phyloP scores from a whole-genome alignment of 64 coral and sea anemone species.

The Trachythela sp. region DNA sequence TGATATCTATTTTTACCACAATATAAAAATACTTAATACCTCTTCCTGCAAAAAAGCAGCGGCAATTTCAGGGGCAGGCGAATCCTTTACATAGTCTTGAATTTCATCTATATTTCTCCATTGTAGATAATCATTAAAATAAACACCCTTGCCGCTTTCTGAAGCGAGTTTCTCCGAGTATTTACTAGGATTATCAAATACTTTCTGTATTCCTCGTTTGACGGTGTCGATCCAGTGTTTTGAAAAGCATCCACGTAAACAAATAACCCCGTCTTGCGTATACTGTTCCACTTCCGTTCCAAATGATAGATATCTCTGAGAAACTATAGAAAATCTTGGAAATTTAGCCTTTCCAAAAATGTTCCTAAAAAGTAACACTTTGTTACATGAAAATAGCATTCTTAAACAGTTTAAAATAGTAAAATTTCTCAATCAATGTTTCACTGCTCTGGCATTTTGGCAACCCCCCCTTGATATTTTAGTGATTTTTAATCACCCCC shows the following conservation, averaged over 20 bases:
- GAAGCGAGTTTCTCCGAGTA: not conserved
- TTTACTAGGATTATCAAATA: not conserved
- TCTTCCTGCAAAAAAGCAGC: not conserved
- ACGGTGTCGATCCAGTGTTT: not conserved
- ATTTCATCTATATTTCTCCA: not conserved
- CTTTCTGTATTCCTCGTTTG: not conserved
- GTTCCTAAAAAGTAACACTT: not conserved
- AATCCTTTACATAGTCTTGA: not conserved
- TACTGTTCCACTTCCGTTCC: not conserved
- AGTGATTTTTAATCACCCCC: too few relatives aligned
- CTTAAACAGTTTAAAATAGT: not conserved
- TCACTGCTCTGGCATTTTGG: too few relatives aligned
- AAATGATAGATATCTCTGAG: not conserved
- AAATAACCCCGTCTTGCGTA: not conserved
- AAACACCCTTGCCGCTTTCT: not conserved
- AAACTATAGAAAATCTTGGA: not conserved
- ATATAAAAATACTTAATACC: too few relatives aligned
- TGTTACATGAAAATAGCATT: not conserved
- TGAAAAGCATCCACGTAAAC: not conserved
- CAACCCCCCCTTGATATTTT: too few relatives aligned
- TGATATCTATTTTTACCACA: too few relatives aligned
- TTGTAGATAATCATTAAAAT: not conserved
- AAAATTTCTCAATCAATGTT: not conserved
- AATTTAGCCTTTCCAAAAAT: not conserved
- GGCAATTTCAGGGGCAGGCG: not conserved